phyloP scores from a whole-genome alignment of 2,113 vertebrate species.

The Cyphomyrus plagiostoma region DNA sequence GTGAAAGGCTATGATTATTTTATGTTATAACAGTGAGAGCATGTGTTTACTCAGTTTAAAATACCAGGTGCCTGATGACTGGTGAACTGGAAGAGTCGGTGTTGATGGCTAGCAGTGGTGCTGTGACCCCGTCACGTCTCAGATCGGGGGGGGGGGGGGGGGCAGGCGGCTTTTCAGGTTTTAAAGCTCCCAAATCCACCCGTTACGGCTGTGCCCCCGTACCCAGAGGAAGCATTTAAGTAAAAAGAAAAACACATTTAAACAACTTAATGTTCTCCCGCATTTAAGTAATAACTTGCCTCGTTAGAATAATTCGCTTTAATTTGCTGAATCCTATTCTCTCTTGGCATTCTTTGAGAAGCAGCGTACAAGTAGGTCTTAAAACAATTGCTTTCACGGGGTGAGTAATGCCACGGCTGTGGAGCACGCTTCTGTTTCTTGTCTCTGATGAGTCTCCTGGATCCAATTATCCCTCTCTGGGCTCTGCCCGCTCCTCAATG shows the following conservation, averaged over 20 bases:
- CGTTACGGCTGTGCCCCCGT: background rate
- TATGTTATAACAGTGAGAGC: background rate
- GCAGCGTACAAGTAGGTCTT: conserved; percentile 1
- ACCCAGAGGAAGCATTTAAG: conserved; percentile 28
- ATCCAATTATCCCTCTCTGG: conserved; percentile 26
- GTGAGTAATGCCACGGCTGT: background rate
- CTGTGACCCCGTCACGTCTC: background rate
- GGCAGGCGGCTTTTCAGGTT: background rate
- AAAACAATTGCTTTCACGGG: conserved; percentile 16
- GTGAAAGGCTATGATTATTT: conserved; percentile 3
- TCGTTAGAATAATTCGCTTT: conserved; percentile 27
- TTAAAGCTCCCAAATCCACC: background rate
- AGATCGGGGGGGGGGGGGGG: no score
- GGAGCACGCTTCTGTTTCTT: background rate
- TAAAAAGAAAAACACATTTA: conserved; percentile 25
- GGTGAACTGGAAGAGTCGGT: background rate
- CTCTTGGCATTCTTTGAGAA: conserved; percentile 5
- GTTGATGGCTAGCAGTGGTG: background rate
- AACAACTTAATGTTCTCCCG: conserved; percentile 27
- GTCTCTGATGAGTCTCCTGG: conserved; percentile 18
- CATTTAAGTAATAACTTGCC: conserved; percentile 31
- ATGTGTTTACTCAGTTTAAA: background rate
- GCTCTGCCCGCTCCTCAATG: background rate
- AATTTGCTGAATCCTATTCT: conserved; percentile 22
- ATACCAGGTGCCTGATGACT: background rate